phyloP scores from a whole-genome alignment of 2,888 invertebrate species.

The Lamellibrachia columna region DNA sequence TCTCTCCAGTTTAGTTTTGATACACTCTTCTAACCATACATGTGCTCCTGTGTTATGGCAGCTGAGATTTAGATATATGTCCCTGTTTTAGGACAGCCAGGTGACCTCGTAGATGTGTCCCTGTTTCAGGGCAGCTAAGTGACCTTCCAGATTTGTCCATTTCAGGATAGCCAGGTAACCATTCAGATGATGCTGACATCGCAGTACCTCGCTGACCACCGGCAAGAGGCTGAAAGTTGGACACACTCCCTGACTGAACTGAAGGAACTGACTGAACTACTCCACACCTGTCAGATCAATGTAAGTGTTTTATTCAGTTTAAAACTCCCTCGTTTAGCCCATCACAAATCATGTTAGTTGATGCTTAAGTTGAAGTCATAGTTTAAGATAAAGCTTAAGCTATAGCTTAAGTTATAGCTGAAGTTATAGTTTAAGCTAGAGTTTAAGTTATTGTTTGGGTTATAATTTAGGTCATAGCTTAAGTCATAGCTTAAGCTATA shows the following conservation, averaged over 20 bases:
- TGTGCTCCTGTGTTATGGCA: neutral
- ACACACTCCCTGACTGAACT: conserved; percentile 54
- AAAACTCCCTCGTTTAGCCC: neutral
- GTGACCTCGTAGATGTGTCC: neutral
- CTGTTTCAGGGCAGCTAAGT: neutral
- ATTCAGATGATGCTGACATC: conserved; percentile 56
- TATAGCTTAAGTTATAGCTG: too few relatives aligned
- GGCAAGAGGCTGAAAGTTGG: conserved; percentile 54
- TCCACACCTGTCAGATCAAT: conserved; percentile 61
- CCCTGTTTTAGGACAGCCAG: neutral
- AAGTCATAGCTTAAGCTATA: too few relatives aligned
- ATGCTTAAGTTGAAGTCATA: neutral
- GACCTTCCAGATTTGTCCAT: neutral
- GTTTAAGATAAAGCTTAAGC: too few relatives aligned
- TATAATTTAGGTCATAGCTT: too few relatives aligned
- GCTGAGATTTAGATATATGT: neutral
- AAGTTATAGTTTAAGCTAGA: too few relatives aligned
- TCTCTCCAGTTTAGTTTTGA: neutral
- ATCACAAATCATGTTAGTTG: neutral
- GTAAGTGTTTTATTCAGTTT: conserved; percentile 40
- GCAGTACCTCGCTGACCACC: conserved; percentile 59
- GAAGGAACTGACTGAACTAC: conserved; percentile 61
- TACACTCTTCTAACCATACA: neutral
- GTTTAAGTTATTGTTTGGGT: too few relatives aligned
- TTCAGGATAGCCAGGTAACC: conserved; percentile 55